phyloP scores from a whole-genome alignment of 2,888 invertebrate species.

The Campaea margaritaria region DNA sequence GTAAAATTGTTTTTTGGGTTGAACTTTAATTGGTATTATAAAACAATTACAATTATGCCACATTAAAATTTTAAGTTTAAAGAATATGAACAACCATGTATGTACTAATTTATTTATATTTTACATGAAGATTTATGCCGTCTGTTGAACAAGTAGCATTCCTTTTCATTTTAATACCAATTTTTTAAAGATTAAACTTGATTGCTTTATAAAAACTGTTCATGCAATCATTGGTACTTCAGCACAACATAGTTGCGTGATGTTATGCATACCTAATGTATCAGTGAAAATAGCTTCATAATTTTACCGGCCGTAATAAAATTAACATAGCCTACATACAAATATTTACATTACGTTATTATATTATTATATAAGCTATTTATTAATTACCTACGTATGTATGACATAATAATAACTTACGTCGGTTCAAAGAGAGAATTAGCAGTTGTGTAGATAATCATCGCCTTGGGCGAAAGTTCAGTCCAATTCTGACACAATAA shows the following conservation, averaged over 20 bases:
- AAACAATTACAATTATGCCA: slow-evolving; percentile 53
- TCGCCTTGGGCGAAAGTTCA: slow-evolving; percentile 68
- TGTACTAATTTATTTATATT: slow-evolving; percentile 15
- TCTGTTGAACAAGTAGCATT: slow-evolving; percentile 3
- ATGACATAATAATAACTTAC: slow-evolving; percentile 57
- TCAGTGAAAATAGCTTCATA: slow-evolving; percentile 31
- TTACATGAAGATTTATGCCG: slow-evolving; percentile 6
- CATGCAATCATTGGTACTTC: slow-evolving; percentile 6
- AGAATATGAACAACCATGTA: slow-evolving; percentile 44
- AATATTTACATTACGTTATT: slow-evolving; percentile 68
- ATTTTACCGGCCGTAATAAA: slow-evolving; percentile 31
- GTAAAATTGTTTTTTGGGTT: too few relatives aligned
- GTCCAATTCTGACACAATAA: slow-evolving; percentile 56
- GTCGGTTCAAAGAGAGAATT: slow-evolving; percentile 58
- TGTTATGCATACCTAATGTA: too few relatives aligned
- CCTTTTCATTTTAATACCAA: background rate
- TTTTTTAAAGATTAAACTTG: background rate
- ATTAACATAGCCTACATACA: slow-evolving; percentile 35
- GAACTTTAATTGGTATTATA: background rate
- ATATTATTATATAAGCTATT: slow-evolving; percentile 47
- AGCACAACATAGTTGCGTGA: slow-evolving; percentile 16
- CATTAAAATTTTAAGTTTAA: slow-evolving; percentile 43
- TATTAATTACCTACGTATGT: slow-evolving; percentile 55
- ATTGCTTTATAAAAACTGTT: background rate
- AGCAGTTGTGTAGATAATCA: slow-evolving; percentile 49